Evolutionary conservation across 1,140 invertebrate species (phyloP), one percentile per base, ranked within the genome.

Genomic region (Aethina tumida): DNA sequence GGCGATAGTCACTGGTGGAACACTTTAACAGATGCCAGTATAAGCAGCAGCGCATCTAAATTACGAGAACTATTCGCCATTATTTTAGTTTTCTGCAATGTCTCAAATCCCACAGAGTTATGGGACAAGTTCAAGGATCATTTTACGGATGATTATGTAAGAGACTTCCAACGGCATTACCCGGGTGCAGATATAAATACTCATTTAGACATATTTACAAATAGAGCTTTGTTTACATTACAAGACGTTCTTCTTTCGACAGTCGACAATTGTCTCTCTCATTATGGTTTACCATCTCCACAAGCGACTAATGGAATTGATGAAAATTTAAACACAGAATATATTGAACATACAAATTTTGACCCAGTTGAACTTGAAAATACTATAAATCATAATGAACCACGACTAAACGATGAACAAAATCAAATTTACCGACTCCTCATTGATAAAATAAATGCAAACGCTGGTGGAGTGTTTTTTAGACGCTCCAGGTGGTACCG

Each of bases 401-500:
- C 52, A 18, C 39, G 33, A 17, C 49, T 61, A 34, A 56, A 49
- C 53, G 25, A 41, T 41, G 45, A 66, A 54, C 63, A 67, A 55
- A 58, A 40, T 63, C 52, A 58, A 44, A 35, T 41, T 25, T n/a
- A n/a, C n/a, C n/a, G n/a, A n/a, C n/a, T n/a, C n/a, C 43, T 43
- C 43, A 22, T 65, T 55, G 37, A 52, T 64, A 15, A 52, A 41
- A 52, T 43, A 67, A 26, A 61, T 64, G 39, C 30, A 60, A 53
- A 52, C 40, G 24, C 34, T 56, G 49, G 57, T 19, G 54, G 51
- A 32, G 44, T 64, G 42, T 59, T 52, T 33, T 68, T 67, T 66
- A 19, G 61, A 69, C 59, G 60, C 65, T 19, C 61, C 65, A 33
- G 62, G 63, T 33, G 61, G 58, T 29, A 65, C 59, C 19, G 59